These are phyloP conservation scores for Sycophaga agraensis DNA, from an alignment of 1,140 invertebrate genomes.

Conservation along the genomic window DNA sequence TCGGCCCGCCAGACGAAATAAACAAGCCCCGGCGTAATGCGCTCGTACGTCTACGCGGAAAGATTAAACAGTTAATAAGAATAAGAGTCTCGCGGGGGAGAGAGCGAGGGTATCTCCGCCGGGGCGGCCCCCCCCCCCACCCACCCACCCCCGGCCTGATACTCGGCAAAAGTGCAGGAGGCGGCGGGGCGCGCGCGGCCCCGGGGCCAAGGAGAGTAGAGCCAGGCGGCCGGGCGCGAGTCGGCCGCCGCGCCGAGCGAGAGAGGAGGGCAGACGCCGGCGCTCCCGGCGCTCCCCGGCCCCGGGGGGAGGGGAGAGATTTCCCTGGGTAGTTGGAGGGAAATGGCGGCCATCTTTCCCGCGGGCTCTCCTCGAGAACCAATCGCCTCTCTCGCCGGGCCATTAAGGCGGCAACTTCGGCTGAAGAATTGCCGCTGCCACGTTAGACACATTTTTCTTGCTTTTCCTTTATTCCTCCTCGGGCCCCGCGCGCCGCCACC, in stretches of 20 bases:
- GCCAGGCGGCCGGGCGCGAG: too few relatives aligned
- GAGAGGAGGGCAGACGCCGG: neutral
- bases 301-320: conserved; percentile 38
- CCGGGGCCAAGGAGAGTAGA: conserved; percentile 21
- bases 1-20: conserved; percentile 45
- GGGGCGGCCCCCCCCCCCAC: too few relatives aligned
- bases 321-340: conserved; percentile 57
- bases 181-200: neutral
- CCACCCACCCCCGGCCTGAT: conserved; percentile 22
- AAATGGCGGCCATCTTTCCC: conserved; percentile 60
- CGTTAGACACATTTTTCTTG: conserved; percentile 62
- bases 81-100: conserved; percentile 54
- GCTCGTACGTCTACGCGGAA: conserved; percentile 55
- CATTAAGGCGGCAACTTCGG: conserved; percentile 59
- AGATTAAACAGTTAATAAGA: conserved; percentile 62
- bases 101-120: neutral
- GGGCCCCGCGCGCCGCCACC: conserved; percentile 18
- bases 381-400: conserved; percentile 52
- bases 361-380: conserved; percentile 57
- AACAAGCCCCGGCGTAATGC: conserved; percentile 54
- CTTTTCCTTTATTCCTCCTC: conserved; percentile 59
- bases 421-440: conserved; percentile 59
- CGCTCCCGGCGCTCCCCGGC: conserved; percentile 33
- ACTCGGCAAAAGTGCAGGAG: conserved; percentile 27
- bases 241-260: too few relatives aligned